Conservation (phyloP, 2,797 vertebrate species). For the Parambassis ranga region DNA sequence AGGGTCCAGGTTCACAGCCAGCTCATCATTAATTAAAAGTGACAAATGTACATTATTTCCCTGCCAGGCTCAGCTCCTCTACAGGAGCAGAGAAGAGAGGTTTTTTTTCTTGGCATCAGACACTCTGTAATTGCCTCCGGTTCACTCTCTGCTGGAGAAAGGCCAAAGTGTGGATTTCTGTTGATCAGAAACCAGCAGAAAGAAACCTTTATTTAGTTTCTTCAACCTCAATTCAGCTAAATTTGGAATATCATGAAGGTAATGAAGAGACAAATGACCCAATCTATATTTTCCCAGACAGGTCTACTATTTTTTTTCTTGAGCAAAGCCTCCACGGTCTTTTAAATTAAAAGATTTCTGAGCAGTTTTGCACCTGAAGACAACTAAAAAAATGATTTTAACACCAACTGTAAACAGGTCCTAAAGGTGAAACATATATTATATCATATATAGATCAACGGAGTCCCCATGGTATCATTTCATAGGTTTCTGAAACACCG, state of each 20-base stretch:
- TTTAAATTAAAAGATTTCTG: background rate
- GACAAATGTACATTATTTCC: slow-evolving; percentile 61
- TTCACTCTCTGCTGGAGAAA: slow-evolving; percentile 34
- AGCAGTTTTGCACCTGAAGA: background rate
- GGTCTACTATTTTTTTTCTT: background rate
- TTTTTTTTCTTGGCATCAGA: slow-evolving; percentile 55
- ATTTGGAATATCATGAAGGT: background rate
- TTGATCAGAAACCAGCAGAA: slow-evolving; percentile 14
- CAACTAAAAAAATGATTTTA: background rate
- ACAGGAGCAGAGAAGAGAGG: slow-evolving; percentile 52
- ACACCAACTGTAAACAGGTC: background rate
- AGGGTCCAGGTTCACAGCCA: background rate
- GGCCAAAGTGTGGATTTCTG: too few relatives aligned
- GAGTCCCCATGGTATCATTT: too few relatives aligned
- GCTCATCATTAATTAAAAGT: slow-evolving; percentile 64
- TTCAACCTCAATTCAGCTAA: slow-evolving; percentile 6
- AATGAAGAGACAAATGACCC: background rate
- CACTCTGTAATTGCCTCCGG: slow-evolving; percentile 64
- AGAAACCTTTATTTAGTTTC: background rate
- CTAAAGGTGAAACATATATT: too few relatives aligned
- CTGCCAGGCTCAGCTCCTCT: slow-evolving; percentile 47
- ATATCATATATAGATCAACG: too few relatives aligned
- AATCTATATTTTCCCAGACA: background rate
- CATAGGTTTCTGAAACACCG: too few relatives aligned
- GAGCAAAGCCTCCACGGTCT: background rate